Conservation (phyloP, 2,797 vertebrate genomes). For the Balearica regulorum region DNA sequence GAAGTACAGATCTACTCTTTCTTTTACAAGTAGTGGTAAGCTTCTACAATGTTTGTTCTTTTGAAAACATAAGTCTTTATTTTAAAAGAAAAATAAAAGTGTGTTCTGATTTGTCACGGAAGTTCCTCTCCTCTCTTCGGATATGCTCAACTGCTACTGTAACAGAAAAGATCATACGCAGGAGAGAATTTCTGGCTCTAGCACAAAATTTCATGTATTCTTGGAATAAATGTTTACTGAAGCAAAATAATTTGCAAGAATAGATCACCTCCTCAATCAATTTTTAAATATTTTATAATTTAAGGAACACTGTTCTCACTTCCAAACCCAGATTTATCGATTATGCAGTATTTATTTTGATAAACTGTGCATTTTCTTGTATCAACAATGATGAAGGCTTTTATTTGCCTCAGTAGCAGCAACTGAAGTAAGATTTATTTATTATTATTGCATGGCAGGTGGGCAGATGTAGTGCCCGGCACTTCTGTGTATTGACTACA, state of each 20-base stretch:
- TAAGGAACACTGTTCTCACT: background rate
- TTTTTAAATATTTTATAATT: background rate
- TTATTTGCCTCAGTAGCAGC: background rate
- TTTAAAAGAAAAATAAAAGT: background rate
- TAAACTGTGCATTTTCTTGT: background rate
- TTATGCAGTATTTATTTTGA: background rate
- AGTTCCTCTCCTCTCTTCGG: background rate
- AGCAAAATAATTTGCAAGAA: background rate
- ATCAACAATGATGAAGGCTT: background rate
- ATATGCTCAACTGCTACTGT: background rate
- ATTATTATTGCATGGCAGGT: background rate
- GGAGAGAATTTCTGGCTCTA: background rate
- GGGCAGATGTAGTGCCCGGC: background rate
- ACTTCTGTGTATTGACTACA: background rate
- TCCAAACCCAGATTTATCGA: background rate
- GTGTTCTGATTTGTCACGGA: background rate
- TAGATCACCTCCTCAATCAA: background rate
- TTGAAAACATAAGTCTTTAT: background rate
- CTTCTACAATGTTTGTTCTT: background rate
- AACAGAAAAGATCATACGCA: background rate
- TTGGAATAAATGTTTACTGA: background rate
- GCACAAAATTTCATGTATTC: background rate
- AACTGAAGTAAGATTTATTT: background rate
- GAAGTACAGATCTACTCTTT: background rate
- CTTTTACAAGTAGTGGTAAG: background rate